Evolutionary conservation across 1,140 invertebrate genomes (phyloP).

Genomic region (Aphis craccivora): DNA sequence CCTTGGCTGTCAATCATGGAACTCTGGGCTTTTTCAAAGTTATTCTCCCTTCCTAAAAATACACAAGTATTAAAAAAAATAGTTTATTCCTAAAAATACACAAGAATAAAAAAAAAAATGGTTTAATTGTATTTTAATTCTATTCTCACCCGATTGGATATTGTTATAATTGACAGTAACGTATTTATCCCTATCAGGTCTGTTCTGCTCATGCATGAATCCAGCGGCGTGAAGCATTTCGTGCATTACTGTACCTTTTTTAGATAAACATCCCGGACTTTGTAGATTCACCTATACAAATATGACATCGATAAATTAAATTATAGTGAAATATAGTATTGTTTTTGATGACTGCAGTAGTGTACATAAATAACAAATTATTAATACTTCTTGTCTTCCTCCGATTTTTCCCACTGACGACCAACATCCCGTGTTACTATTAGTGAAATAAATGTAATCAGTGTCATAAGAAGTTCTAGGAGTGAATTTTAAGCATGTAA

Average conservation of each 20-base stretch:
- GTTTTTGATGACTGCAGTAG: not conserved
- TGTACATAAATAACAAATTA: not conserved
- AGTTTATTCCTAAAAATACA: constrained; percentile 65
- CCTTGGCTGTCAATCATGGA: constrained; percentile 70
- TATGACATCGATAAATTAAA: not conserved
- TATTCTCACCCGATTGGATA: constrained; percentile 69
- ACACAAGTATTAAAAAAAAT: too few species aligned
- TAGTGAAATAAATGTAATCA: constrained; percentile 76
- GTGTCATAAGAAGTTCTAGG: constrained; percentile 68
- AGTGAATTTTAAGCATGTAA: constrained; percentile 79
- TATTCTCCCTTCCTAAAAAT: constrained; percentile 68
- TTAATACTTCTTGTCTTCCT: constrained; percentile 69
- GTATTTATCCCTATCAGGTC: constrained; percentile 79
- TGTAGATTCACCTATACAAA: constrained; percentile 71
- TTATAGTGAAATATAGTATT: not conserved
- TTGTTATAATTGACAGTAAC: constrained; percentile 78
- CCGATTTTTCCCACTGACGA: constrained; percentile 66
- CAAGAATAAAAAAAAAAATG: not conserved
- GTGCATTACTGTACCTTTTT: constrained; percentile 80
- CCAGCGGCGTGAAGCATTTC: constrained; percentile 87
- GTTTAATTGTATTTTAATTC: not conserved
- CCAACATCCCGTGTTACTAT: constrained; percentile 79
- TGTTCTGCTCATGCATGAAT: constrained; percentile 87
- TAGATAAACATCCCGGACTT: constrained; percentile 74
- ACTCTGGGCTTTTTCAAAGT: constrained; percentile 74